phyloP scores from a whole-genome alignment of 1,140 invertebrate genomes.

The Stratiolaelaps scimitus region DNA sequence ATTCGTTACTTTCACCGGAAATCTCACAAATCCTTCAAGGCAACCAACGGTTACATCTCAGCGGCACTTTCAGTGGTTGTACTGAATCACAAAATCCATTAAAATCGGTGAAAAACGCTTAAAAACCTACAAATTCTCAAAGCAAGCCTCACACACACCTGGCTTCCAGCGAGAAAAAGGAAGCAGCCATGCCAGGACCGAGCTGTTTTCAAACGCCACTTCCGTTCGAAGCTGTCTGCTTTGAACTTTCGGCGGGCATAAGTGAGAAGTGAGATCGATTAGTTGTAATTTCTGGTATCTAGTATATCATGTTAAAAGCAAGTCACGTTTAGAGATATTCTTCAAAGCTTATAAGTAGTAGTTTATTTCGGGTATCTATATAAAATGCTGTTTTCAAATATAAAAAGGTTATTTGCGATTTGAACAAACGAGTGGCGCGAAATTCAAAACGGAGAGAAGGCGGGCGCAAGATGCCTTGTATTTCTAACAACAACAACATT shows the following conservation, averaged over 20 bases:
- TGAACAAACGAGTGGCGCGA: no score
- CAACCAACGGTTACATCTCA: not conserved
- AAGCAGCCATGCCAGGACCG: conserved; percentile 8
- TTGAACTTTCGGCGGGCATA: not conserved
- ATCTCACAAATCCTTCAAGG: not conserved
- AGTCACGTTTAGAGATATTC: no score
- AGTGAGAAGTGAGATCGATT: no score
- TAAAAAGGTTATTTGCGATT: no score
- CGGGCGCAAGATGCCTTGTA: no score
- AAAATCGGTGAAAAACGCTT: not conserved
- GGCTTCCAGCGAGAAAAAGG: conserved; percentile 25
- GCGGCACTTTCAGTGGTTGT: not conserved
- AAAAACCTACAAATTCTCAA: not conserved
- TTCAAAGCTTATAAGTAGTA: no score
- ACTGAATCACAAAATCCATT: not conserved
- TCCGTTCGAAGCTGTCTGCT: conserved; percentile 14
- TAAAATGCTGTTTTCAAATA: no score
- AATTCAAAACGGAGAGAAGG: no score
- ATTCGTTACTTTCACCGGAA: not conserved
- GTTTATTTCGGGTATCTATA: no score
- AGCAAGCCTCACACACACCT: conserved; percentile 23
- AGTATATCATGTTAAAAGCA: no score
- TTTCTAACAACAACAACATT: no score
- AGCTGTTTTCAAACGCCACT: not conserved
- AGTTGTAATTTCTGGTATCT: no score